These are phyloP conservation scores for Eubasilissa regina DNA, from an alignment of 1,140 invertebrate species.

Conservation along the genomic window DNA sequence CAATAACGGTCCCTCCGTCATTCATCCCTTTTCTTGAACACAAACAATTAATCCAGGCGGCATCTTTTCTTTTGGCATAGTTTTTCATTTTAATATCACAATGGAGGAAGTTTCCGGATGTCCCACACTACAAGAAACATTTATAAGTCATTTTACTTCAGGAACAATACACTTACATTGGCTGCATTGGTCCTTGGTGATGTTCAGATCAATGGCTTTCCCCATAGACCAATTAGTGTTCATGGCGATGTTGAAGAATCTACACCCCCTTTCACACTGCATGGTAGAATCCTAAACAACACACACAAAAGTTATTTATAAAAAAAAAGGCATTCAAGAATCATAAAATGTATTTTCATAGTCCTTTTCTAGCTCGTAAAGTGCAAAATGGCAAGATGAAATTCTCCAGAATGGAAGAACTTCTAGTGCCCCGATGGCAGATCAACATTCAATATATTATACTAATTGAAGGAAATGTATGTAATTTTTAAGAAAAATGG, in stretches of 20 bases:
- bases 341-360: background rate
- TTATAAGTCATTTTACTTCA: no score
- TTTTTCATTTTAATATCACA: no score
- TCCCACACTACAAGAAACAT: no score
- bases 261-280: constrained; percentile 56
- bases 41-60: no score
- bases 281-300: background rate
- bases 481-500: background rate
- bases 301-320: background rate
- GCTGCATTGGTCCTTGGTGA: constrained; percentile 54
- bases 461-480: background rate
- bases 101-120: no score
- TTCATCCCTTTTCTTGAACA: no score
- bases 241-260: constrained; percentile 53
- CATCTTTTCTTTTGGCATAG: no score
- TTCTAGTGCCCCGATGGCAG: background rate
- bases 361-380: background rate
- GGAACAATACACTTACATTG: constrained; percentile 46
- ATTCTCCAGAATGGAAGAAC: background rate
- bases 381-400: background rate
- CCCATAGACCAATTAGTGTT: constrained; percentile 52
- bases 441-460: background rate
- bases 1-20: no score
- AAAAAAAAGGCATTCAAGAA: background rate
- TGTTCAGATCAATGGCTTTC: constrained; percentile 52